phyloP scores from a whole-genome alignment of 2,888 invertebrate species.

The Ceriagrion tenellum region DNA sequence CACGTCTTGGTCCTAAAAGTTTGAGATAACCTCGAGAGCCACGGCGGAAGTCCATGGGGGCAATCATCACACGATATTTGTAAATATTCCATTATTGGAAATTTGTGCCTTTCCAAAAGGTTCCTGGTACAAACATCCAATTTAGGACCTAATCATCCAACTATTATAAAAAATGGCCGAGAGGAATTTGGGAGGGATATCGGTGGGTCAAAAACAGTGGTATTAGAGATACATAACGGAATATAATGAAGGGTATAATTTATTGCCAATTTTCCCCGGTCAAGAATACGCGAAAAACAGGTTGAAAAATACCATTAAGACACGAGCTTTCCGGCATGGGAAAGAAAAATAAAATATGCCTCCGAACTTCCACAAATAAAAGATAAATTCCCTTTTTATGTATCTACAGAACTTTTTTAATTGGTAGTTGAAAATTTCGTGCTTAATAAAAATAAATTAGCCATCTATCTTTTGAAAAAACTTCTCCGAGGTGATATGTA shows the following conservation, averaged over 20 bases:
- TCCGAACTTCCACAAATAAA: too few relatives aligned
- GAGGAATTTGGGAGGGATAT: background rate
- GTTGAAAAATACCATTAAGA: background rate
- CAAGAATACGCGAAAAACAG: background rate
- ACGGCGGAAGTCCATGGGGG: background rate
- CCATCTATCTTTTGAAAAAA: background rate
- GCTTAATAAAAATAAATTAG: background rate
- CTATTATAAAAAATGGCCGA: background rate
- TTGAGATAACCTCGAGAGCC: background rate
- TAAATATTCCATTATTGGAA: background rate
- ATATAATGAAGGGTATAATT: background rate
- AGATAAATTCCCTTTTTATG: background rate
- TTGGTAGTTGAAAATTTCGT: background rate
- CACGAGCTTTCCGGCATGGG: background rate
- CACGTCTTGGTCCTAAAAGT: background rate
- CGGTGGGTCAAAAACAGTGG: background rate
- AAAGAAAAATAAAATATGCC: background rate
- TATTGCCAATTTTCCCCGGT: background rate
- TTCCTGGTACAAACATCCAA: background rate
- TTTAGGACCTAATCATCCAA: background rate
- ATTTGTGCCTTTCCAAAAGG: background rate
- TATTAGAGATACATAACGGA: background rate
- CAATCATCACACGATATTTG: conserved; percentile 26
- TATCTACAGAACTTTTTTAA: background rate
- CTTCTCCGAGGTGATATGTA: too few relatives aligned